These are phyloP conservation scores for Bradynema listronoti DNA, from an alignment of 1,140 invertebrate species.

Conservation along the genomic window DNA sequence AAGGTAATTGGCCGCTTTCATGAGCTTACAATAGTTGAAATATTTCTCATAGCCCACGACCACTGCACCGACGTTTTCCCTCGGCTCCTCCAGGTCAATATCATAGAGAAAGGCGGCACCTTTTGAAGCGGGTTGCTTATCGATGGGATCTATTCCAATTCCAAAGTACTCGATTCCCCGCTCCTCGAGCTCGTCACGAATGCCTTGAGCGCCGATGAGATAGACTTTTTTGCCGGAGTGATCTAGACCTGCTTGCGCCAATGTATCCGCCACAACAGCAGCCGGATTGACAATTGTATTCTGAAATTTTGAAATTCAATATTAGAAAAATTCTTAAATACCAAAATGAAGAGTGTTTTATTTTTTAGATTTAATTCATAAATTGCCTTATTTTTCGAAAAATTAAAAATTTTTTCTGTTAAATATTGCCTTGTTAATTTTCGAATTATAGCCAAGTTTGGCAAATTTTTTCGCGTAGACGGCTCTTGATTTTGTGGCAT, in stretches of 20 bases:
- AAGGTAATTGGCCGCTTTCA: slow-evolving; percentile 80
- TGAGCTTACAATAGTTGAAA: slow-evolving; percentile 80
- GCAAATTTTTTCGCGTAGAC: slow-evolving; percentile 53
- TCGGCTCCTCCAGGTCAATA: slow-evolving; percentile 51
- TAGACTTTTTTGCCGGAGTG: slow-evolving; percentile 50
- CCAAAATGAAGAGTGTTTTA: too few species aligned
- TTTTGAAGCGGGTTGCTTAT: slow-evolving; percentile 35
- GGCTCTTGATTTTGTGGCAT: slow-evolving; percentile 53
- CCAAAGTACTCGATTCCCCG: slow-evolving; percentile 36
- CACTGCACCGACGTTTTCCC: slow-evolving; percentile 73
- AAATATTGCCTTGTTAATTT: slow-evolving; percentile 17
- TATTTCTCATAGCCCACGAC: slow-evolving; percentile 87
- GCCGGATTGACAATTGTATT: slow-evolving; percentile 51
- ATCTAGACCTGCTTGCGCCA: slow-evolving; percentile 38
- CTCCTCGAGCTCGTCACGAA: slow-evolving; percentile 58
- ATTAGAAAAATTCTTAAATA: neutral
- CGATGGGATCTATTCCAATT: slow-evolving; percentile 36
- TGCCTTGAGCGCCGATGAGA: slow-evolving; percentile 56
- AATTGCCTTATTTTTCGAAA: too few species aligned
- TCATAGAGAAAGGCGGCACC: slow-evolving; percentile 52
- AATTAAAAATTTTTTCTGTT: too few species aligned
- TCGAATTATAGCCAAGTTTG: slow-evolving; percentile 42
- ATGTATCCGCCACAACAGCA: slow-evolving; percentile 49
- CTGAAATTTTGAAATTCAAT: too few species aligned
- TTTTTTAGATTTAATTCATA: too few species aligned